Conservation (phyloP, 2,888 invertebrate genomes). For the Xiphydria camelus region DNA sequence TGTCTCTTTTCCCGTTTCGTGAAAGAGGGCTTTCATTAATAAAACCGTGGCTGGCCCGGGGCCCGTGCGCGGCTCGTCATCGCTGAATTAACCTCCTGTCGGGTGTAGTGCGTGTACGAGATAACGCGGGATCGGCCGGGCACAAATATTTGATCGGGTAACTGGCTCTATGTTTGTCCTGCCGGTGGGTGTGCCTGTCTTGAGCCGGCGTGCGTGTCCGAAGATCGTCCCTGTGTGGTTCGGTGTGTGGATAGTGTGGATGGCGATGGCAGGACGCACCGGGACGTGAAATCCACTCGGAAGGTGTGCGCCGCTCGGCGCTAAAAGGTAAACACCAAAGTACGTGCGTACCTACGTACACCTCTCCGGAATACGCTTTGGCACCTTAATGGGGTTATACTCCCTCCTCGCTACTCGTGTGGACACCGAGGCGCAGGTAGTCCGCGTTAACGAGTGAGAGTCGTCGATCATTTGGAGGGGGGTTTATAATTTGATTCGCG, state of each 20-base stretch:
- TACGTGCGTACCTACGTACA: too few species aligned
- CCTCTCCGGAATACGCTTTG: too few species aligned
- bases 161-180: conserved; percentile 47
- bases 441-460: too few species aligned
- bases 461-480: too few species aligned
- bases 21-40: conserved; percentile 50
- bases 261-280: not conserved
- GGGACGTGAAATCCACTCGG: conserved; percentile 1
- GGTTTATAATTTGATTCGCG: too few species aligned
- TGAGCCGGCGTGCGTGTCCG: not conserved
- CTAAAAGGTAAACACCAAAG: conserved; percentile 1
- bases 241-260: not conserved
- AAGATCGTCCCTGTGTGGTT: conserved; percentile 2
- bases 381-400: too few species aligned
- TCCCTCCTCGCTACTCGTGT: too few species aligned
- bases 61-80: too few species aligned
- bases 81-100: conserved; percentile 24
- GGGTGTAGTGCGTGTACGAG: conserved; percentile 39
- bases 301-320: conserved; percentile 2
- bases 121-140: conserved; percentile 42
- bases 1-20: conserved; percentile 33
- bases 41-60: conserved; percentile 7
- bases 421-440: too few species aligned
- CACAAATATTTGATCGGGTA: conserved; percentile 53
- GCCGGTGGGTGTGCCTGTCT: conserved; percentile 19